Conservation (phyloP, 2,113 vertebrate species). For the Mesembrinibis cayennensis region DNA sequence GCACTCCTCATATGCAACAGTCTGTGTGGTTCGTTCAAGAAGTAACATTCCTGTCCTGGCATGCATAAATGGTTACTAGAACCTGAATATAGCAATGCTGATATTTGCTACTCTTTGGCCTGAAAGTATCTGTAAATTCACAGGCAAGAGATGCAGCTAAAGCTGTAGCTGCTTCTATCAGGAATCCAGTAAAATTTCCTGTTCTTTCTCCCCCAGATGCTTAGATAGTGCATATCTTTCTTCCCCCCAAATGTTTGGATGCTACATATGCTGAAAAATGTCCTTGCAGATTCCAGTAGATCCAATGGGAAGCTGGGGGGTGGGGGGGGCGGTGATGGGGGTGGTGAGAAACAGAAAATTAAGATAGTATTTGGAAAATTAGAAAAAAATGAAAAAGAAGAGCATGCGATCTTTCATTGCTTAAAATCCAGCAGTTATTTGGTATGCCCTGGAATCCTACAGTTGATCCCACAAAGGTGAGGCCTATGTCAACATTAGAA, state of each 20-base stretch:
- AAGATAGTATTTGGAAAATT: background rate
- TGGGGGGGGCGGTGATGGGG: too few species aligned
- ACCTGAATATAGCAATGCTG: background rate
- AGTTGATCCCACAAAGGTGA: background rate
- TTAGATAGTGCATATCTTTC: background rate
- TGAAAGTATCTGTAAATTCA: slow-evolving; percentile 22
- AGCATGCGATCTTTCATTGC: background rate
- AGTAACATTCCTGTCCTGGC: background rate
- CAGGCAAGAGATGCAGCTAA: background rate
- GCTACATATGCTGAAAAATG: background rate
- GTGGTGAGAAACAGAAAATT: background rate
- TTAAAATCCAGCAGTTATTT: background rate
- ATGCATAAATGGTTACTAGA: background rate
- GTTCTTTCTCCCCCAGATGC: background rate
- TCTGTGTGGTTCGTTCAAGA: background rate
- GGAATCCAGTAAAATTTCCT: background rate
- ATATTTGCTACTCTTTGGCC: background rate
- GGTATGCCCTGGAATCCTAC: background rate
- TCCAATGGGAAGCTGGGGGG: background rate
- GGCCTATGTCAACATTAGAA: background rate
- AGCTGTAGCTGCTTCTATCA: background rate
- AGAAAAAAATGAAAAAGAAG: background rate
- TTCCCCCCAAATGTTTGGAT: background rate
- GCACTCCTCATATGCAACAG: background rate
- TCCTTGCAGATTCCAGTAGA: background rate